A percentile compares a stretch with the other conserved stretches of the same genome.
Evolutionary conservation across 2,888 invertebrate species (phyloP).

Genomic region (Lasioglossum oenotherae): DNA sequence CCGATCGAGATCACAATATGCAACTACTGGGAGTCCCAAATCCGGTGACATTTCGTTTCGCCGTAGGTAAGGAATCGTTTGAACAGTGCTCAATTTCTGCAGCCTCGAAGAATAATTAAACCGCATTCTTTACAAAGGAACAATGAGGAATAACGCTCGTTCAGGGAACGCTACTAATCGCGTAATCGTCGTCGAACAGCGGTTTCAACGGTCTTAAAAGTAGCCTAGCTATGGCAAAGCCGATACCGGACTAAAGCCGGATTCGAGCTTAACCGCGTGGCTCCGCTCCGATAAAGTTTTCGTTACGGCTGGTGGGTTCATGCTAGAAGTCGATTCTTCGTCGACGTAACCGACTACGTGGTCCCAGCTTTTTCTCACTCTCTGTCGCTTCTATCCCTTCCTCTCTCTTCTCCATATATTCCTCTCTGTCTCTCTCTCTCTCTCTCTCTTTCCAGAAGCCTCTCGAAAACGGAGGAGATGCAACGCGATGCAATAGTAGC

Average conservation of each 20-base stretch:
- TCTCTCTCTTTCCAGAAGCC: background rate
- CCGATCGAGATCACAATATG: background rate
- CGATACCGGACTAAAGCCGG: constrained; percentile 67
- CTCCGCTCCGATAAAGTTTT: constrained; percentile 70
- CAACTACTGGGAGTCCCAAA: background rate
- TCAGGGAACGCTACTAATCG: constrained; percentile 32
- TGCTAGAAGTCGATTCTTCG: constrained; percentile 66
- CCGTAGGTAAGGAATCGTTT: background rate
- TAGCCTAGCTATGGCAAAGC: constrained; percentile 49
- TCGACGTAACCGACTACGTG: constrained; percentile 27
- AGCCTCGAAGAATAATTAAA: constrained; percentile 3
- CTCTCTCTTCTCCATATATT: background rate
- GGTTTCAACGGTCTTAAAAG: constrained; percentile 58
- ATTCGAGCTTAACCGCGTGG: constrained; percentile 67
- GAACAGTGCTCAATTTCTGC: background rate
- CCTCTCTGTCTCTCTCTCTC: background rate
- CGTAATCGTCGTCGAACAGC: constrained; percentile 54
- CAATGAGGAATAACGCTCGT: constrained; percentile 36
- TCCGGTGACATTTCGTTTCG: background rate
- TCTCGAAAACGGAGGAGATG: constrained; percentile 46
- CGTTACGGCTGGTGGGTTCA: constrained; percentile 57
- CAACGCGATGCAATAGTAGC: constrained; percentile 75
- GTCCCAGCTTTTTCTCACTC: constrained; percentile 20
- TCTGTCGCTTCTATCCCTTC: background rate
- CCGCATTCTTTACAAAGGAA: background rate